A percentile compares a stretch with the other conserved stretches of the same genome.
phyloP scores from a whole-genome alignment of 1,140 invertebrate genomes.

The Sipha flava region DNA sequence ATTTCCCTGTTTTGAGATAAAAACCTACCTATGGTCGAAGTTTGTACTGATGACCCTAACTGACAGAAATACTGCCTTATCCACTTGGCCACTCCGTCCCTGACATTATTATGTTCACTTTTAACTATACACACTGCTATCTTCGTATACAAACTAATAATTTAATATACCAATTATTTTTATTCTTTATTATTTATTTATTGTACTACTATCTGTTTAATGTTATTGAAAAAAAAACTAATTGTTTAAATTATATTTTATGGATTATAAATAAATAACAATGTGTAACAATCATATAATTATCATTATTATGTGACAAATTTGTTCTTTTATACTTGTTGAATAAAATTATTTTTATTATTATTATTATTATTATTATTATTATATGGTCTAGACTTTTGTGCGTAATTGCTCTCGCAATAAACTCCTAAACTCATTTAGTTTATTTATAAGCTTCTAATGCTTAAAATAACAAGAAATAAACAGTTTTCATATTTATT shows the following conservation, averaged over 20 bases:
- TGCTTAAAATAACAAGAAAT: no score
- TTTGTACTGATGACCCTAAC: no score
- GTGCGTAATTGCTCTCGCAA: no score
- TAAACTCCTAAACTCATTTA: no score
- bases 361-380: neutral
- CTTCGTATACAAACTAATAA: neutral
- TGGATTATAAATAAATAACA: neutral
- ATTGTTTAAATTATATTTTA: neutral
- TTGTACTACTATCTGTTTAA: neutral
- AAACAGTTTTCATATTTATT: neutral
- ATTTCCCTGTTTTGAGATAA: no score
- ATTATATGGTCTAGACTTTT: neutral
- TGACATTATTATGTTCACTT: no score
- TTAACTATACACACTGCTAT: neutral
- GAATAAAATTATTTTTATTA: conserved; percentile 28
- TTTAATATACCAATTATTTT: neutral
- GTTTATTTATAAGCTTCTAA: no score
- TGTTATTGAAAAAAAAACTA: neutral
- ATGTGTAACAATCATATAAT: neutral
- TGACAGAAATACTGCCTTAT: no score
- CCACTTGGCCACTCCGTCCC: no score
- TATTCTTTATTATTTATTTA: conserved; percentile 15
- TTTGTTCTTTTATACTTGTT: conserved; percentile 32
- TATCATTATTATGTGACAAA: neutral
- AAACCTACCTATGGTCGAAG: no score